Percentiles rank a stretch among this genome's conserved stretches.
Evolutionary conservation across 2,888 invertebrate species (phyloP).

Genomic region (Hanleya hanleyi): DNA sequence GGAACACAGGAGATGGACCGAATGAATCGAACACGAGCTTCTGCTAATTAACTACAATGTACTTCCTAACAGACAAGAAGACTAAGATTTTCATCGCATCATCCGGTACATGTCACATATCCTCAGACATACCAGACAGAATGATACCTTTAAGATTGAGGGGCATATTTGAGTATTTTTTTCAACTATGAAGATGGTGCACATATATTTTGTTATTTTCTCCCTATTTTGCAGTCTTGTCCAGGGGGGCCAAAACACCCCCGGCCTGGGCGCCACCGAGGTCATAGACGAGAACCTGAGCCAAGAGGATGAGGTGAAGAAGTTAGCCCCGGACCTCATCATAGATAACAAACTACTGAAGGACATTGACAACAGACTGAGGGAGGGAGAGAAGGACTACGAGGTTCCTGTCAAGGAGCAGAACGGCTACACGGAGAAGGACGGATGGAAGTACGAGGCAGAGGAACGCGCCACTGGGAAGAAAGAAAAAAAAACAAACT

Average conservation of each 20-base stretch:
- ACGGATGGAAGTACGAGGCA: conserved; percentile 7
- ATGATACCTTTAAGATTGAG: too few species aligned
- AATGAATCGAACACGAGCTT: too few species aligned
- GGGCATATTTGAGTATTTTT: too few species aligned
- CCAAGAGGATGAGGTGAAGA: conserved; percentile 57
- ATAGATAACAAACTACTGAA: conserved; percentile 32
- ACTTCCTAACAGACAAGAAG: too few species aligned
- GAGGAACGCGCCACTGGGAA: conserved; percentile 3
- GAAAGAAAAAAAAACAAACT: conserved; percentile 8
- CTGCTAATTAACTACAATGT: too few species aligned
- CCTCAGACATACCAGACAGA: too few species aligned
- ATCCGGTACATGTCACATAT: too few species aligned
- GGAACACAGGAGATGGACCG: too few species aligned
- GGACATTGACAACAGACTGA: conserved; percentile 60
- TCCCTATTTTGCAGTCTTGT: conserved; percentile 38
- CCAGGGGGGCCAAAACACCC: conserved; percentile 52
- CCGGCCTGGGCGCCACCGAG: conserved; percentile 66
- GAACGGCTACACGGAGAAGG: background rate
- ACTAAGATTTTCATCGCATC: too few species aligned
- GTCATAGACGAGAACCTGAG: conserved; percentile 68
- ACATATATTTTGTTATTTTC: too few species aligned
- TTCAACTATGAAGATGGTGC: too few species aligned
- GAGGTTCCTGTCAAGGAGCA: conserved; percentile 32
- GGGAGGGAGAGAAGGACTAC: conserved; percentile 28
- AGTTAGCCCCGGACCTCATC: conserved; percentile 50